Conservation (phyloP, 1,140 invertebrate genomes). For the Brachionus sp. region DNA sequence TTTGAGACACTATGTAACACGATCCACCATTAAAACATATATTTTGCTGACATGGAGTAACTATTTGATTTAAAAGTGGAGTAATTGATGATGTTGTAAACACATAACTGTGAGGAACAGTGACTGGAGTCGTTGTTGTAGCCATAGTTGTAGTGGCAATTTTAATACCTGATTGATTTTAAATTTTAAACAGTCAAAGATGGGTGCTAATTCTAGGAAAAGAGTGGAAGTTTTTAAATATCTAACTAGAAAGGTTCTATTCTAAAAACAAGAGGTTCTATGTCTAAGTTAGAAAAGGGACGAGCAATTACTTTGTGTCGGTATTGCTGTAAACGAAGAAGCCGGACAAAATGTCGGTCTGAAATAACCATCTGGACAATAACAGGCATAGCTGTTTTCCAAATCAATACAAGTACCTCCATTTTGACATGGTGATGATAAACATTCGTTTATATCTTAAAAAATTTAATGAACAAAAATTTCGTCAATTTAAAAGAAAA, state of each 20-base stretch:
- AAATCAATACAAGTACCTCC: slow-evolving; percentile 45
- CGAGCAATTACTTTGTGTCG: slow-evolving; percentile 9
- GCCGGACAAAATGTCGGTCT: slow-evolving; percentile 61
- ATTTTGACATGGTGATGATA: slow-evolving; percentile 41
- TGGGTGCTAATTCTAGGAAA: background rate
- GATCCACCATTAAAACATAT: slow-evolving; percentile 71
- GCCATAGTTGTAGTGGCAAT: slow-evolving; percentile 4
- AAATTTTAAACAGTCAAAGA: background rate
- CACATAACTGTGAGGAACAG: background rate
- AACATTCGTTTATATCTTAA: slow-evolving; percentile 46
- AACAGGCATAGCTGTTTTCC: slow-evolving; percentile 58
- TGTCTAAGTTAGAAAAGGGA: background rate
- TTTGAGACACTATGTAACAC: slow-evolving; percentile 50
- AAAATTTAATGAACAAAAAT: background rate
- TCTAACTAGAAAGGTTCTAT: background rate
- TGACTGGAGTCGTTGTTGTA: slow-evolving; percentile 2
- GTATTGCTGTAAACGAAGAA: background rate
- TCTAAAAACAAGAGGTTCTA: background rate
- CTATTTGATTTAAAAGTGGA: slow-evolving; percentile 35
- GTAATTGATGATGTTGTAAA: background rate
- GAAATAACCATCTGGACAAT: slow-evolving; percentile 63
- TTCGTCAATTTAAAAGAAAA: background rate
- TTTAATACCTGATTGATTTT: background rate
- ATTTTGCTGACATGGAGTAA: slow-evolving; percentile 38
- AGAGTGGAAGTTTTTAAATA: background rate